phyloP scores from a whole-genome alignment of 35 echinoderm and acorn worm species.

The Strongylocentrotus purpuratus region DNA sequence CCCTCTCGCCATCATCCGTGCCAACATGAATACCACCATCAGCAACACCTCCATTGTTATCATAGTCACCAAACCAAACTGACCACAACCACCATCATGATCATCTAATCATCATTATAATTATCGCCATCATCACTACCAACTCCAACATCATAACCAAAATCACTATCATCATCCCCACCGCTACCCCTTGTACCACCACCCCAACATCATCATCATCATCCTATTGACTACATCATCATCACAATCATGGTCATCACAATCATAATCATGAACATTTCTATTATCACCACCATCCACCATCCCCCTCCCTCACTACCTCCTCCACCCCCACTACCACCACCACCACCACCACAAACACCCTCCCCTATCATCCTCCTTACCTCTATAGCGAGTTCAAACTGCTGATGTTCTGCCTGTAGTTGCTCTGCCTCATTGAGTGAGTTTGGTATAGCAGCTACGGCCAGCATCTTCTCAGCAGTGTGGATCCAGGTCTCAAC shows the following conservation, averaged over 20 bases:
- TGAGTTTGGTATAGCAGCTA: conserved; percentile 82
- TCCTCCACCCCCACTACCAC: neutral
- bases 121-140: neutral
- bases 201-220: neutral
- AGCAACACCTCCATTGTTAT: neutral
- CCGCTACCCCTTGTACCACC: no score
- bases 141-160: neutral
- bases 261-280: neutral
- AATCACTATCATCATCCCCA: neutral
- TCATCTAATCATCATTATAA: neutral
- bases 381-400: conserved; percentile 98
- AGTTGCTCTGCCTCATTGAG: conserved; percentile 88
- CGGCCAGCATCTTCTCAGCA: conserved; percentile 90
- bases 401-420: conserved; percentile 92
- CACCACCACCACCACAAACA: neutral
- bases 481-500: conserved; percentile 93
- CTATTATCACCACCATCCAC: neutral
- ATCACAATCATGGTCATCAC: neutral
- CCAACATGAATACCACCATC: neutral
- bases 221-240: neutral
- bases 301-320: neutral
- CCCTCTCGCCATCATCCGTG: neutral
- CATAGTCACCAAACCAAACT: neutral
- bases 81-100: neutral
- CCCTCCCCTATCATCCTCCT: neutral